phyloP scores from a whole-genome alignment of 1,140 invertebrate species.

The Pseudachorutes palmiensis region DNA sequence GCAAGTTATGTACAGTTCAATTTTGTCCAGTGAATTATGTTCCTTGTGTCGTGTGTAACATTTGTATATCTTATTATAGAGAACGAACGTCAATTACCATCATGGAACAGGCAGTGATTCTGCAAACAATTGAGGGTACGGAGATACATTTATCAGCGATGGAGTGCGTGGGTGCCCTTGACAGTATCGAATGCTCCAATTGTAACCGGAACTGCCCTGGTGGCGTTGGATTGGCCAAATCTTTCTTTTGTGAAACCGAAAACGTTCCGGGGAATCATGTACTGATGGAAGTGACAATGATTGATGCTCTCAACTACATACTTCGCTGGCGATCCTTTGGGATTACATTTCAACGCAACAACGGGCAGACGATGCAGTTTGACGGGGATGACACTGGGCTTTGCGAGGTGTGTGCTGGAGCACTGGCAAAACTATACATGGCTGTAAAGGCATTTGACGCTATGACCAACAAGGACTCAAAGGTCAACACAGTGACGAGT shows the following conservation, averaged over 20 bases:
- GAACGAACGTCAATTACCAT: too few relatives aligned
- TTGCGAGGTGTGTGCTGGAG: not conserved
- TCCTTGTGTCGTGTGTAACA: too few relatives aligned
- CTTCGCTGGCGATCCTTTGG: constrained; percentile 1
- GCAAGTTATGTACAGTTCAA: too few relatives aligned
- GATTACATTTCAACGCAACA: not conserved
- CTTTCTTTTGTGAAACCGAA: not conserved
- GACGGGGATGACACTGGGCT: not conserved
- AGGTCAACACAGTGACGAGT: not conserved
- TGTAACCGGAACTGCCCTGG: not conserved
- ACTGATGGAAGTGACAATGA: not conserved
- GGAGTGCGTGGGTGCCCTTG: not conserved
- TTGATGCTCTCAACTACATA: not conserved
- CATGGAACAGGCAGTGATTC: not conserved
- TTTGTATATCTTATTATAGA: not conserved
- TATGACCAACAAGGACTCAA: not conserved
- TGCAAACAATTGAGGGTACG: not conserved
- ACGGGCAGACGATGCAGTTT: not conserved
- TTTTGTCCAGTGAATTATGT: too few relatives aligned
- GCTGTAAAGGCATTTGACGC: not conserved
- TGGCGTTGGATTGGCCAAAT: not conserved
- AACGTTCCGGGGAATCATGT: not conserved
- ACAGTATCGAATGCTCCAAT: not conserved
- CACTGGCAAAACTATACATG: not conserved
- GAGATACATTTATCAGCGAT: not conserved